A percentile compares a stretch with the other conserved stretches of the same genome.
Conservation (phyloP, 2,888 invertebrate genomes). For the Nasonia oneida region DNA sequence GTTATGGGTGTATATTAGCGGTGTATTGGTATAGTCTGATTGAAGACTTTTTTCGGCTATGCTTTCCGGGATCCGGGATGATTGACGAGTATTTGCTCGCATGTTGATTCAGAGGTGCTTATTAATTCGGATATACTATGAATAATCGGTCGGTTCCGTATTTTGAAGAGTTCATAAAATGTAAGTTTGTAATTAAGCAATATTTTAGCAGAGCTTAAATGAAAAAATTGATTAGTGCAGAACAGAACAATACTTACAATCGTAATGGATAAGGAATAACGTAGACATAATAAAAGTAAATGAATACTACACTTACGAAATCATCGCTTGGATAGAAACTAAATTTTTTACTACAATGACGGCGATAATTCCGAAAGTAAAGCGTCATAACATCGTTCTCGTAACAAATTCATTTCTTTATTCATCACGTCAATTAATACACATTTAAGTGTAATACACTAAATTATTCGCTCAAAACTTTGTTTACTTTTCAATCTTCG, state of each 20-base stretch:
- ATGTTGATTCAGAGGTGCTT: no score
- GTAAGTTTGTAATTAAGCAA: no score
- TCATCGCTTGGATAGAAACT: not conserved
- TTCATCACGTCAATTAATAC: constrained; percentile 68
- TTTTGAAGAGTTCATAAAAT: no score
- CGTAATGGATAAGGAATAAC: not conserved
- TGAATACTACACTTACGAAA: constrained; percentile 13
- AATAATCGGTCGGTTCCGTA: no score
- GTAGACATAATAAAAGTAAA: not conserved
- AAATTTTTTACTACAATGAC: constrained; percentile 5
- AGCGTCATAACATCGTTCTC: constrained; percentile 9
- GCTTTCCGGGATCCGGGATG: no score
- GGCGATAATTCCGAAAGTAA: constrained; percentile 35
- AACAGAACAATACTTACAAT: not conserved
- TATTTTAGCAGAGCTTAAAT: no score
- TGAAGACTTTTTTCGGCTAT: no score
- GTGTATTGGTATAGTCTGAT: no score
- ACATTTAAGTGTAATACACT: constrained; percentile 64
- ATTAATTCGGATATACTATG: no score
- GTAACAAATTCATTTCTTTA: constrained; percentile 67
- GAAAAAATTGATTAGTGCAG: no score
- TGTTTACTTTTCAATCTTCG: constrained; percentile 52
- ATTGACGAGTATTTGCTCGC: no score
- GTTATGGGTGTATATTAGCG: no score
- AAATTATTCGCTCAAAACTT: constrained; percentile 59